Base-by-base conservation (phyloP, 2,113 vertebrate species). In the Pipra filicauda region DNA sequence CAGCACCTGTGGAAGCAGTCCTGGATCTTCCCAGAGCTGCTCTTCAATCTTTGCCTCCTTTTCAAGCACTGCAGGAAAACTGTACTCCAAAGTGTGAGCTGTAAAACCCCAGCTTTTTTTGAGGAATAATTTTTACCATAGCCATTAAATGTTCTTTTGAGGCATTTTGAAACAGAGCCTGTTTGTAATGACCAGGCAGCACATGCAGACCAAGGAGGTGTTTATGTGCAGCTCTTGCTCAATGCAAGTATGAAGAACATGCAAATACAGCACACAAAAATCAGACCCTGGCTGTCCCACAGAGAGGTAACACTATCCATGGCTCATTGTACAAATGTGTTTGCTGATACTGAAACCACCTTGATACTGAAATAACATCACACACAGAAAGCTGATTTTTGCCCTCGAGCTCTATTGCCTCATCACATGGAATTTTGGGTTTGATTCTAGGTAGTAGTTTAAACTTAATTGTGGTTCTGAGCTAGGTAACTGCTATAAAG, bases 141-240 rank as follows among this genome's bases (percentile, higher is more conserved):
- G 31, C 57, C 13, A 1, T 14, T 59, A 33, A 70, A 57, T 1
- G 4, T 14, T 54, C n/a, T 35, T 64, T 12, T 19, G 48, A 43
- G 43, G n/a, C 1, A 1, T 35, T 54, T 27, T 26, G 58, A 71
- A 76, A 83, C 57, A 18, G 77, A 62, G 30, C 30, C n/a, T 22
- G 37, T 52, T 46, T 23, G 44, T 15, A 31, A 26, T 1, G n/a
- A 28, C 66, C 15, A 28, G 49, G 54, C n/a, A 31, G 31, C 35
- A 11, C 3, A 1, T 28, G 15, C 41, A 54, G n/a, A 10, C 20
- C 8, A 0, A 16, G 0, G 12, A 69, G 44, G 67, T 2, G 0
- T 24, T 57, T 30, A 23, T 23, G 9, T 30, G 41, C 76, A n/a
- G 46, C 37, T 83, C 61, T 59, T 51, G 81, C 35, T 74, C 81